phyloP scores from a whole-genome alignment of 2,888 invertebrate genomes.

The Leptopilina syphax region DNA sequence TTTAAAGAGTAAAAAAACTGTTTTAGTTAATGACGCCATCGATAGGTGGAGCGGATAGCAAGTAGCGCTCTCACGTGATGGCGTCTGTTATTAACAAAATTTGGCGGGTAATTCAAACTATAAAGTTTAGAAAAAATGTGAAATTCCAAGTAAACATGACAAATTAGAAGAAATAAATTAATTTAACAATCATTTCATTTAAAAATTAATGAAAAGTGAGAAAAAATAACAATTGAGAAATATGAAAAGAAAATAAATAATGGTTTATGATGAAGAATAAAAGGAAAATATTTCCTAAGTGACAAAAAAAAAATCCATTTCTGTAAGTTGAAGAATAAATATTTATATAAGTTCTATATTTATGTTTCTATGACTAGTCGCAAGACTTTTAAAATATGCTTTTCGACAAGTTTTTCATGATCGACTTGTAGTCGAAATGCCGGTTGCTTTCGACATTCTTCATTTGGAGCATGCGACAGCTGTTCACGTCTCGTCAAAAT shows the following conservation, averaged over 20 bases:
- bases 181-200: too few species aligned
- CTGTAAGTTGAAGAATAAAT: not conserved
- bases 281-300: not conserved
- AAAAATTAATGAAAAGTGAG: too few species aligned
- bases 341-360: slow-evolving; percentile 9
- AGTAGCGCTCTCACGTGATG: not conserved
- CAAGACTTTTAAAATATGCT: slow-evolving; percentile 14
- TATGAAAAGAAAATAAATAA: not conserved
- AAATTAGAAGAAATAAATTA: too few species aligned
- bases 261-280: not conserved
- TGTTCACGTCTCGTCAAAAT: slow-evolving; percentile 36
- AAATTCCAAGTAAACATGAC: too few species aligned
- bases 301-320: not conserved
- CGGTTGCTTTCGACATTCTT: slow-evolving; percentile 29
- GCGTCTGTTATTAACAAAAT: not conserved
- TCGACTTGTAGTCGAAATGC: slow-evolving; percentile 5
- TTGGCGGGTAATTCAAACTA: not conserved
- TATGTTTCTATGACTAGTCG: slow-evolving; percentile 14
- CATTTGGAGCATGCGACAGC: slow-evolving; percentile 31
- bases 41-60: too few species aligned
- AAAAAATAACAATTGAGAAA: too few species aligned
- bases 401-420: slow-evolving; percentile 13
- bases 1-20: too few species aligned
- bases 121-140: too few species aligned
- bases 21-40: too few species aligned